Percentiles rank a stretch among this genome's conserved stretches.
Conservation (phyloP, 2,888 invertebrate genomes). For the Fragum fragum region DNA sequence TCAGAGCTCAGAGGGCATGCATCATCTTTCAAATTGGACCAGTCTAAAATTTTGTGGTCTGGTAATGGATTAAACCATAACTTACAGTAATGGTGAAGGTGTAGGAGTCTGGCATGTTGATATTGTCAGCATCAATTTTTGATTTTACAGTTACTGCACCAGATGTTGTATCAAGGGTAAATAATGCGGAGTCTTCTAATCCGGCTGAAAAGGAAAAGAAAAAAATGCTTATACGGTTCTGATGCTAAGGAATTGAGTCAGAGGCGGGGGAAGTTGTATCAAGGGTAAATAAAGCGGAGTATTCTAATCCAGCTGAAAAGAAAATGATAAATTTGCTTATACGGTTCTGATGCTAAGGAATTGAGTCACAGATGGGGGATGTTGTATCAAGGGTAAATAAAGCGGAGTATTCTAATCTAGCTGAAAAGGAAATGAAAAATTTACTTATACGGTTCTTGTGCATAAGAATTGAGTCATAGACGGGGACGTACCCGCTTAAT, state of each 20-base stretch:
- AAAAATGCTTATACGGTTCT: too few species aligned
- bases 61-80: neutral
- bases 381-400: slow-evolving; percentile 32
- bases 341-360: too few species aligned
- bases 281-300: slow-evolving; percentile 33
- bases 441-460: too few species aligned
- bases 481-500: too few species aligned
- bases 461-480: too few species aligned
- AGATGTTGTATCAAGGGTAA: slow-evolving; percentile 20
- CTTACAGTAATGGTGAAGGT: slow-evolving; percentile 29
- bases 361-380: too few species aligned
- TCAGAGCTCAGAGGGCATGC: too few species aligned
- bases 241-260: too few species aligned
- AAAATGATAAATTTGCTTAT: too few species aligned
- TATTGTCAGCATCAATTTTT: slow-evolving; percentile 42
- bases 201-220: slow-evolving; percentile 12
- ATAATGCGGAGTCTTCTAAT: slow-evolving; percentile 28
- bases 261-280: slow-evolving; percentile 1
- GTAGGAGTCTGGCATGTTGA: neutral
- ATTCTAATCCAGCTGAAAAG: slow-evolving; percentile 27
- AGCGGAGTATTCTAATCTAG: slow-evolving; percentile 23
- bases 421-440: neutral
- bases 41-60: too few species aligned
- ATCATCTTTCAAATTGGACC: too few species aligned
- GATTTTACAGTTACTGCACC: slow-evolving; percentile 36